Conservation (phyloP, 2,888 invertebrate species). For the Chorisops tibialis region DNA sequence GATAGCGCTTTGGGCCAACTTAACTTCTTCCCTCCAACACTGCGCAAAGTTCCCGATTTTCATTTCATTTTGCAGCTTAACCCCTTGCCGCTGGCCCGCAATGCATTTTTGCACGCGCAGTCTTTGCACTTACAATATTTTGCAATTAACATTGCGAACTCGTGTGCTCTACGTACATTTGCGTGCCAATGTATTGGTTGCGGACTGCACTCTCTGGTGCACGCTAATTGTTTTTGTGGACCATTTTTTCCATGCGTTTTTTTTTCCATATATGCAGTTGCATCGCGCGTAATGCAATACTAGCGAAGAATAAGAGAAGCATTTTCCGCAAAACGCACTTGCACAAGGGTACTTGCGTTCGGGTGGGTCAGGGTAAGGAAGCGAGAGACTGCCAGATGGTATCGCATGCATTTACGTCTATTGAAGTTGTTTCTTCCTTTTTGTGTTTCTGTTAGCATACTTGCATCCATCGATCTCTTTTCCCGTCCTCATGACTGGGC, state of each 20-base stretch:
- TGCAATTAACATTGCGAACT: not conserved
- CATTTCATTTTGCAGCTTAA: conserved; percentile 1
- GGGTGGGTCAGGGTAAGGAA: conserved; percentile 19
- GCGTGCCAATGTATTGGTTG: not conserved
- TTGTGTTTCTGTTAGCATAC: too few species aligned
- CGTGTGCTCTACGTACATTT: not conserved
- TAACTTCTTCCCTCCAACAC: too few species aligned
- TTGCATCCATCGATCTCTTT: too few species aligned
- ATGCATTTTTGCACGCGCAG: not conserved
- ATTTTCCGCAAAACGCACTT: too few species aligned
- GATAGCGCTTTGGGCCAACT: too few species aligned
- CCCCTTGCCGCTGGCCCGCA: not conserved
- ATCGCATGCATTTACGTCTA: too few species aligned
- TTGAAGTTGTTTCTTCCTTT: too few species aligned
- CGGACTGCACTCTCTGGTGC: conserved; percentile 1
- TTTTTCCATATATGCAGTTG: conserved; percentile 1
- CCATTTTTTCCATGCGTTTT: conserved; percentile 6
- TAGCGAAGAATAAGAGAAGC: not conserved
- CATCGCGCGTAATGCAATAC: not conserved
- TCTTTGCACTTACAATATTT: not conserved
- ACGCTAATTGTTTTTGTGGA: conserved; percentile 21
- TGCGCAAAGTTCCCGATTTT: not conserved
- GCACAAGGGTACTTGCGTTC: conserved; percentile 11
- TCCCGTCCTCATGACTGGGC: too few species aligned
- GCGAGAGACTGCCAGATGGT: conserved; percentile 9